Base-by-base conservation (phyloP, 2,797 vertebrate genomes). In the Falco concolor region DNA sequence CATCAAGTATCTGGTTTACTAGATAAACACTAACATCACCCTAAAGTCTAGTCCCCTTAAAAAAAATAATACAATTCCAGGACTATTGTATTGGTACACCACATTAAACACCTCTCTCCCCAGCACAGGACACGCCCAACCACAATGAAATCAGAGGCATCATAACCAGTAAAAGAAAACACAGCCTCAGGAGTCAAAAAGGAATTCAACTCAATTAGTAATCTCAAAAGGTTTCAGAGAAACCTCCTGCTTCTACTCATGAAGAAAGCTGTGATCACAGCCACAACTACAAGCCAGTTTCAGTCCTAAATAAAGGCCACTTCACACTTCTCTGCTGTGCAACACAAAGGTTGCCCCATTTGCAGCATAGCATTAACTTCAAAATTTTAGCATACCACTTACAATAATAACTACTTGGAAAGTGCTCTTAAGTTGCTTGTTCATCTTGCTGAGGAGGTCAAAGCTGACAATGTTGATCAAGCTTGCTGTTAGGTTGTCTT, bases 391-490 rank as follows among this genome's bases (percentile, higher is more conserved):
- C 52, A 28, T 64, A 54, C 56, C 52, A 97, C 99, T 98, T 95
- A 99, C 99, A 97, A 99, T 98, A 96, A 99, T 99, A 91, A 99
- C 98, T 69, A 99, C 98, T 89, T 97, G 98, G 94, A 99, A 99
- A 52, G 97, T 91, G 34, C 93, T 97, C 91, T 98, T 98, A 67
- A 98, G 97, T 95, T 98, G 98, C 91, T 98, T 99, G 92, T 99
- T 98, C 98, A 99, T 98, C 97, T 98, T 98, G 97, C 98, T 99
- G 86, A 99, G 98, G 85, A 99, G 99, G 95, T 99, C 99, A 80
- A 99, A 99, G 98, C 99, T 99, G 98, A 99, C 87, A n/a, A 99
- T 99, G 98, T 98, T 99, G 97, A 99, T 97, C 96, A 98, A 97
- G 84, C 99, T 98, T 12, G 98, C 97, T 8, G 95, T 96, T 81